Evolutionary conservation across 2,113 vertebrate genomes (phyloP).

Genomic region (Alectura lathami): DNA sequence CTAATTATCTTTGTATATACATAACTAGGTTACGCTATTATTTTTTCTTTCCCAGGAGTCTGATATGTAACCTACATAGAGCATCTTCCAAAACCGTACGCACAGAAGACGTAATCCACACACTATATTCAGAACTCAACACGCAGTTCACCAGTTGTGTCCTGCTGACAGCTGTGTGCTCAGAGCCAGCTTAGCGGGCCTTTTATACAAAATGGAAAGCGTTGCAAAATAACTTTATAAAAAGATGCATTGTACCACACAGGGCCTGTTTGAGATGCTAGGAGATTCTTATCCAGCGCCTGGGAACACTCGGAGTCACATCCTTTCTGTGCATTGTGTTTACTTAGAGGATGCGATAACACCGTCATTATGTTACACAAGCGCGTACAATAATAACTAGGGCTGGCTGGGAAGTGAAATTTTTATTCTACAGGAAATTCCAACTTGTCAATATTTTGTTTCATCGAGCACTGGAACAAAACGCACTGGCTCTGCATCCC

Average conservation of each 20-base stretch:
- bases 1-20: neutral
- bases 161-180: neutral
- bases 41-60: neutral
- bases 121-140: neutral
- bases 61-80: neutral
- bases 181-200: neutral
- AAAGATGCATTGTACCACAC: neutral
- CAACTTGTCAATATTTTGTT: constrained; percentile 66
- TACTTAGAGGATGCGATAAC: constrained; percentile 7
- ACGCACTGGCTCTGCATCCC: neutral
- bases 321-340: constrained; percentile 39
- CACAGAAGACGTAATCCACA: neutral
- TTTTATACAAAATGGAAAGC: neutral
- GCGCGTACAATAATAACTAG: neutral
- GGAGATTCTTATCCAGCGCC: neutral
- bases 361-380: neutral
- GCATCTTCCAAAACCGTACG: neutral
- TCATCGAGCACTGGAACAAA: constrained; percentile 28
- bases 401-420: neutral
- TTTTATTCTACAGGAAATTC: constrained; percentile 61
- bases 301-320: constrained; percentile 11
- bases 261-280: neutral
- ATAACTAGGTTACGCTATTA: neutral
- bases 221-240: neutral
- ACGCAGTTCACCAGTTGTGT: neutral